Percentiles rank a stretch among this genome's conserved stretches.
Evolutionary conservation across 2,797 vertebrate species (phyloP).

Genomic region (Hozukius guyotensis): DNA sequence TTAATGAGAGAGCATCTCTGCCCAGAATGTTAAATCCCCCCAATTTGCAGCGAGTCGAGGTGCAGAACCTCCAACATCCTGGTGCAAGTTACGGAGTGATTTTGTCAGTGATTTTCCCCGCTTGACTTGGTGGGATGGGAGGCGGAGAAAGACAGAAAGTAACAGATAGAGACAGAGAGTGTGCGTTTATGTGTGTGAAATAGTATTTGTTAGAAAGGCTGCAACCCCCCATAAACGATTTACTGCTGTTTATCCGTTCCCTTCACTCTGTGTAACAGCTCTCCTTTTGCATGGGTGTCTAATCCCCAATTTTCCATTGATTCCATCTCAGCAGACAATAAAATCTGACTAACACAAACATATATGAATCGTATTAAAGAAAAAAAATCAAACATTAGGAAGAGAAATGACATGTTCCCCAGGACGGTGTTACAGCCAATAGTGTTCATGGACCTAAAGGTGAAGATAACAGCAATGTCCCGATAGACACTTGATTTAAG

Average conservation of each 20-base stretch:
- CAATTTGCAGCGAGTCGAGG: background rate
- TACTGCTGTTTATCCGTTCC: background rate
- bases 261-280: background rate
- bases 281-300: background rate
- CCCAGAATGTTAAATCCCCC: constrained; percentile 40
- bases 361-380: background rate
- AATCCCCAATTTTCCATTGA: background rate
- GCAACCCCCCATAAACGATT: background rate
- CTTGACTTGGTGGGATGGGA: background rate
- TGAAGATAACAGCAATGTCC: background rate
- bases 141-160: background rate
- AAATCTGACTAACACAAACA: background rate
- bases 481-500: too few species aligned
- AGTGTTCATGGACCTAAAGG: background rate
- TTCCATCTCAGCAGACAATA: background rate
- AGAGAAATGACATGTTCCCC: background rate
- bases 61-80: background rate
- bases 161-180: background rate
- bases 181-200: background rate
- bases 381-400: background rate
- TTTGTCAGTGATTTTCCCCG: background rate
- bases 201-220: background rate
- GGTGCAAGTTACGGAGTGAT: background rate
- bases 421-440: background rate
- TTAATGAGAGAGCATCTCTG: constrained; percentile 24